Evolutionary conservation across 1,140 invertebrate species (phyloP).

Genomic region (Andrena cerasifolii): DNA sequence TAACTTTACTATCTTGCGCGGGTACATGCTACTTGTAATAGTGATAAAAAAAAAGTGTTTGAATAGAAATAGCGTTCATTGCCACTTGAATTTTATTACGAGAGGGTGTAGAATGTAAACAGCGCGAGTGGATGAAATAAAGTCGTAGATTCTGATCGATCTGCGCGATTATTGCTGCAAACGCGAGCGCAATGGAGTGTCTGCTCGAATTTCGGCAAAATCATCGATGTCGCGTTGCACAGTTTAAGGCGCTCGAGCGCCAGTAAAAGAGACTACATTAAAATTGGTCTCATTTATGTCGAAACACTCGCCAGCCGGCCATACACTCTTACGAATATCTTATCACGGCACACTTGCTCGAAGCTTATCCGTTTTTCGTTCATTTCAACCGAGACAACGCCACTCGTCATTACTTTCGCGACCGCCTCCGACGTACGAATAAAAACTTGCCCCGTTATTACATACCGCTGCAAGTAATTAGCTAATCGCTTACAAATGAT

Average conservation of each 20-base stretch:
- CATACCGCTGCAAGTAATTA: neutral
- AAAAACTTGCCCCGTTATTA: neutral
- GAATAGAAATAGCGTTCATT: too few species aligned
- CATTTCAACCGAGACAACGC: neutral
- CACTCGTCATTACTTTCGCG: too few species aligned
- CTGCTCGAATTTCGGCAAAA: constrained; percentile 1
- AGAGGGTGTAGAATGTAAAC: too few species aligned
- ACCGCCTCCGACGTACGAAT: neutral
- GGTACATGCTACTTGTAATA: too few species aligned
- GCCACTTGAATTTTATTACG: too few species aligned
- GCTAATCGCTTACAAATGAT: too few species aligned
- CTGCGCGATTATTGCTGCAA: neutral
- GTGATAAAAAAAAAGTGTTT: too few species aligned
- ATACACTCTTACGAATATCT: neutral
- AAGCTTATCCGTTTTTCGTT: constrained; percentile 7
- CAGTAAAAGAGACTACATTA: constrained; percentile 5
- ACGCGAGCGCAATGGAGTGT: too few species aligned
- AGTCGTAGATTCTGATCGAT: too few species aligned
- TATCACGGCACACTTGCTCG: neutral
- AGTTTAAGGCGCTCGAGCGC: neutral
- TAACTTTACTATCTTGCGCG: too few species aligned
- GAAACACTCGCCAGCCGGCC: neutral
- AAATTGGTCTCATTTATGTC: constrained; percentile 16
- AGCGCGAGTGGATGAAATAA: too few species aligned
- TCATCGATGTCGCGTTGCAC: neutral